Conservation (phyloP, 2,888 invertebrate genomes). For the Graphium colonna region DNA sequence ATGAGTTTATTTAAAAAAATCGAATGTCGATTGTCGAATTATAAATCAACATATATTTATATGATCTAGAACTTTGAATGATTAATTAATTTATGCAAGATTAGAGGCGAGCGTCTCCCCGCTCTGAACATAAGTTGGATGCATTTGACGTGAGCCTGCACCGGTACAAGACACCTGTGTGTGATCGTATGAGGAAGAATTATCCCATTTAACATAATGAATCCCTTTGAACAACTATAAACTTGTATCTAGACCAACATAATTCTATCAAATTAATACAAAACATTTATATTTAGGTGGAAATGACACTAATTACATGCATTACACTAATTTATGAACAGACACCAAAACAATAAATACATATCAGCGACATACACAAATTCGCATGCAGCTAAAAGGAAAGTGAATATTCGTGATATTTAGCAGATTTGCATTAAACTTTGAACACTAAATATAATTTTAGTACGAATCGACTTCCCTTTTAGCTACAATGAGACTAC, state of each 20-base stretch:
- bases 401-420: conserved; percentile 2
- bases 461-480: conserved; percentile 7
- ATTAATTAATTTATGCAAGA: conserved; percentile 45
- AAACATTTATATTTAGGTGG: conserved; percentile 60
- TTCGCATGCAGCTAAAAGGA: conserved; percentile 29
- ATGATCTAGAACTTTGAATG: conserved; percentile 77
- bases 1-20: conserved; percentile 25
- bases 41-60: conserved; percentile 67
- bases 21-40: conserved; percentile 10
- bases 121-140: conserved; percentile 31
- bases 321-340: conserved; percentile 64
- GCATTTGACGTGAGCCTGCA: conserved; percentile 34
- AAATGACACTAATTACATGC: conserved; percentile 68
- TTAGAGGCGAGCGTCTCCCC: conserved; percentile 40
- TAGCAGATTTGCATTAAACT: neutral
- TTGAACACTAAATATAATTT: neutral
- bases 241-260: conserved; percentile 48
- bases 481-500: conserved; percentile 15
- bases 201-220: conserved; percentile 36
- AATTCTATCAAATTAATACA: conserved; percentile 54
- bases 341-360: conserved; percentile 47
- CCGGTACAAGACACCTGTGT: conserved; percentile 39
- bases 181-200: conserved; percentile 25
- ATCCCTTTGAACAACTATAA: conserved; percentile 38
- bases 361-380: conserved; percentile 34